Evolutionary conservation across 2,797 vertebrate species (phyloP), one percentile per base, ranked within the genome.

Genomic region (Uromys caudimaculatus): DNA sequence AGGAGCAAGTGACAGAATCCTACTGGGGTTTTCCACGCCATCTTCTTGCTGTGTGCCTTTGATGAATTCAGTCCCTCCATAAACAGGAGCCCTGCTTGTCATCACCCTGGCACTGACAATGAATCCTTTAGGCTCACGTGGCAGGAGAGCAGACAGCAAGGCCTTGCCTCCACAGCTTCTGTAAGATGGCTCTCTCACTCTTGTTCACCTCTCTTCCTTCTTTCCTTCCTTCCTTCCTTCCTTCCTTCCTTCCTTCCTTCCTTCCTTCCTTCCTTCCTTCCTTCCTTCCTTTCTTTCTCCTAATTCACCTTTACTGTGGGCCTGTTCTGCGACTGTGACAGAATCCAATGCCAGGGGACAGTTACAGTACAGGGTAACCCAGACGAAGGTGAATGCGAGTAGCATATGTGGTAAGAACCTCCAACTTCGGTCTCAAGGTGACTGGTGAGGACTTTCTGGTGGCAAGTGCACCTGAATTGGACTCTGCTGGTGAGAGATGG

Each of bases 21-120:
- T 7, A 14, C n/a, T 1, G 29, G 52, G 47, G 50, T 21, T 4
- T 69, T 73, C 8, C 4, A 1, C 2, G 17, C 2, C 0, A 1
- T 78, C 60, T 58, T 75, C 67, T 8, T 60, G 71, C 76, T 73
- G 32, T 75, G 91, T 77, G 54, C 27, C 17, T 38, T 4, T 41
- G 71, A 54, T 77, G 7, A 78, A 38, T 17, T 85, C 54, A 76
- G 69, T 35, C 24, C 79, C 6, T 92, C 88, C 69, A 27, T 47
- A 94, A 93, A 32, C 9, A 56, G 35, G 35, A n/a, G 19, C 24
- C 19, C 64, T 35, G 24, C 44, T 41, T 27, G 67, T 50, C 58
- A 27, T 56, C 50, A 29, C 23, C 23, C 27, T 38, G 23, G 67
- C 50, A 88, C 17, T 32, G 13, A 52, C 13, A 29, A 62, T 12